phyloP scores from a whole-genome alignment of 2,888 invertebrate genomes.

The Sarcophaga carnaria region DNA sequence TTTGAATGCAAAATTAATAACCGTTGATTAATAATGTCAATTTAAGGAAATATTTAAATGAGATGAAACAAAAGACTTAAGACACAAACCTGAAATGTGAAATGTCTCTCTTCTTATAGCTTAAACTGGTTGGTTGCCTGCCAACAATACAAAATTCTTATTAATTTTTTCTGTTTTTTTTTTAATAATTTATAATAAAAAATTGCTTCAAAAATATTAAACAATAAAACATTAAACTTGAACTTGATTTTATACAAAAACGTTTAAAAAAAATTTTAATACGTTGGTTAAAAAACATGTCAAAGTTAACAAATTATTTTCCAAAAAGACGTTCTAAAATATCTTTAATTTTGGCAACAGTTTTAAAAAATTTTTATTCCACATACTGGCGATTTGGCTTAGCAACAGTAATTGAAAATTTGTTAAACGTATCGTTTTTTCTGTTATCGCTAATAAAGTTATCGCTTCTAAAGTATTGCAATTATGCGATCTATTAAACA shows the following conservation, averaged over 20 bases:
- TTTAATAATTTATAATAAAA: not conserved
- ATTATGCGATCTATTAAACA: no score
- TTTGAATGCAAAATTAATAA: conserved; percentile 68
- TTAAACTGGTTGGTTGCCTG: conserved; percentile 32
- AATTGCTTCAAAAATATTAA: not conserved
- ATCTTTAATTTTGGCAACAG: not conserved
- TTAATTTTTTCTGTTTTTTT: not conserved
- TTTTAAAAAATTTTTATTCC: not conserved
- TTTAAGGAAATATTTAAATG: conserved; percentile 69
- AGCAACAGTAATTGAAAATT: not conserved
- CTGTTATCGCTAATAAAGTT: not conserved
- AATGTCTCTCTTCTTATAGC: not conserved
- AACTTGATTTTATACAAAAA: conserved; percentile 4
- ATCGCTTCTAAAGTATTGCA: not conserved
- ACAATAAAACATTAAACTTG: conserved; percentile 23
- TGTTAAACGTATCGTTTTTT: not conserved
- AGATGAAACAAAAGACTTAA: conserved; percentile 55
- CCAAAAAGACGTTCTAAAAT: not conserved
- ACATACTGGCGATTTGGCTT: not conserved
- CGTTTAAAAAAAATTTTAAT: not conserved
- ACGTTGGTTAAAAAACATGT: not conserved
- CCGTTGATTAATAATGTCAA: conserved; percentile 69
- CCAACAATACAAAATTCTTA: not conserved
- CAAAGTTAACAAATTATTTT: conserved; percentile 22
- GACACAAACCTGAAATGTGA: conserved; percentile 41